A percentile compares a stretch with the other conserved stretches of the same genome.
Conservation (phyloP, 2,888 invertebrate genomes). For the Marasmarcha lunaedactyla region DNA sequence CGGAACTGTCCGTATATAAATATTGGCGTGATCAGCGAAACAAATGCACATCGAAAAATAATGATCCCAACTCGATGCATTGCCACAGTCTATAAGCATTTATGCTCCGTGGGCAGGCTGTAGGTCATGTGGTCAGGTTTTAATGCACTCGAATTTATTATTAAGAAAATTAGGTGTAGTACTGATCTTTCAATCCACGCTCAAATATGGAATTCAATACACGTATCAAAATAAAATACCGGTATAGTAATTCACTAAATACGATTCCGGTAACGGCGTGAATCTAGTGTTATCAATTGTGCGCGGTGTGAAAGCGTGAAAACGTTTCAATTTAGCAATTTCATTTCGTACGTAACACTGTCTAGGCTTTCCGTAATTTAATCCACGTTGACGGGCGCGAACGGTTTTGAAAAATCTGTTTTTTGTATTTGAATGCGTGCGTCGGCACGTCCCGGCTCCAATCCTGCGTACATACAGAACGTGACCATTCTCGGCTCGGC, state of each 20-base stretch:
- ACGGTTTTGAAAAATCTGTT: conserved; percentile 23
- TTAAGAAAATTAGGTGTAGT: too few species aligned
- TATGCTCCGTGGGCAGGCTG: too few species aligned
- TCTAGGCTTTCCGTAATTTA: conserved; percentile 37
- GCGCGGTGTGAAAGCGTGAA: conserved; percentile 13
- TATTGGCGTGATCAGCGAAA: too few species aligned
- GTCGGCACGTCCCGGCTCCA: conserved; percentile 37
- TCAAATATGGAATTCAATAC: not conserved
- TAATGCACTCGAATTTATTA: too few species aligned
- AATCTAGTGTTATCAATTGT: conserved; percentile 2
- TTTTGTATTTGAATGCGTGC: conserved; percentile 39
- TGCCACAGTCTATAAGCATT: too few species aligned
- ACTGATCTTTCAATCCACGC: too few species aligned
- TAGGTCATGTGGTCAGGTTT: too few species aligned
- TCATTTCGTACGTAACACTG: conserved; percentile 25
- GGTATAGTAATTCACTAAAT: too few species aligned
- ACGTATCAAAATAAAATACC: not conserved
- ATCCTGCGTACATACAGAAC: conserved; percentile 45
- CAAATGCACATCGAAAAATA: too few species aligned
- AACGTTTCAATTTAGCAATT: conserved; percentile 24
- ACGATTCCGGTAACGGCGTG: too few species aligned
- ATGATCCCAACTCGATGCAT: too few species aligned
- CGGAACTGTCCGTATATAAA: too few species aligned
- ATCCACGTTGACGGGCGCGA: conserved; percentile 26
- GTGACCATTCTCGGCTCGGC: conserved; percentile 45